These are phyloP conservation scores for Holotrichia oblita DNA, from an alignment of 1,140 invertebrate species.

Conservation along the genomic window DNA sequence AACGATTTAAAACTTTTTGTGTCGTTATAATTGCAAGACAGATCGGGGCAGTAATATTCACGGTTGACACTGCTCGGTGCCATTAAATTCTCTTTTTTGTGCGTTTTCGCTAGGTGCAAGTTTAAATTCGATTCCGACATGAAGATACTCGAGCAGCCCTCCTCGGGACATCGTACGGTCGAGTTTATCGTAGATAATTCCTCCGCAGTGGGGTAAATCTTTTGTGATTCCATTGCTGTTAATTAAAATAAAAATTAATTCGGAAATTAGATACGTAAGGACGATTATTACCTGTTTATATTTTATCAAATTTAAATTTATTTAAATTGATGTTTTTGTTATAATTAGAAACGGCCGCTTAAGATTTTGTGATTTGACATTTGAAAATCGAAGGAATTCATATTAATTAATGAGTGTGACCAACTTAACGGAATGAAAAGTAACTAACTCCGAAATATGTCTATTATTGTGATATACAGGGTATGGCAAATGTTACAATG, in stretches of 20 bases:
- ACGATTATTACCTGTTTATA: neutral
- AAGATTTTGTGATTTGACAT: slow-evolving; percentile 2
- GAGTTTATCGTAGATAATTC: slow-evolving; percentile 51
- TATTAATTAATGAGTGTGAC: no score
- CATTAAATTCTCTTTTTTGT: slow-evolving; percentile 50
- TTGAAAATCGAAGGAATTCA: slow-evolving; percentile 14
- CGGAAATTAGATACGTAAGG: neutral
- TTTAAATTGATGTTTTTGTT: slow-evolving; percentile 10
- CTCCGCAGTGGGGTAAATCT: slow-evolving; percentile 53
- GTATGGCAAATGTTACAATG: no score
- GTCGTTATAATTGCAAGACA: slow-evolving; percentile 54
- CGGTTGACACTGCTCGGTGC: slow-evolving; percentile 36
- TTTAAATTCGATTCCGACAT: slow-evolving; percentile 57
- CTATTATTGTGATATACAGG: no score
- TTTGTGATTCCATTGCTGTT: slow-evolving; percentile 37
- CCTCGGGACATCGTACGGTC: slow-evolving; percentile 57
- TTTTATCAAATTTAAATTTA: slow-evolving; percentile 19
- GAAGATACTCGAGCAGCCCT: slow-evolving; percentile 55
- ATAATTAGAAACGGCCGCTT: neutral
- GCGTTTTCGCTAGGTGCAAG: slow-evolving; percentile 57
- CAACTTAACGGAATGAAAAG: no score
- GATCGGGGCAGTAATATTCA: slow-evolving; percentile 57
- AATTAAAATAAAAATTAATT: neutral
- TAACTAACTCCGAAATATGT: no score
- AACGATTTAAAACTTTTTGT: no score